A percentile compares a stretch with the other conserved stretches of the same genome.
phyloP scores from a whole-genome alignment of 2,113 vertebrate species.

The Siniperca chuatsi region DNA sequence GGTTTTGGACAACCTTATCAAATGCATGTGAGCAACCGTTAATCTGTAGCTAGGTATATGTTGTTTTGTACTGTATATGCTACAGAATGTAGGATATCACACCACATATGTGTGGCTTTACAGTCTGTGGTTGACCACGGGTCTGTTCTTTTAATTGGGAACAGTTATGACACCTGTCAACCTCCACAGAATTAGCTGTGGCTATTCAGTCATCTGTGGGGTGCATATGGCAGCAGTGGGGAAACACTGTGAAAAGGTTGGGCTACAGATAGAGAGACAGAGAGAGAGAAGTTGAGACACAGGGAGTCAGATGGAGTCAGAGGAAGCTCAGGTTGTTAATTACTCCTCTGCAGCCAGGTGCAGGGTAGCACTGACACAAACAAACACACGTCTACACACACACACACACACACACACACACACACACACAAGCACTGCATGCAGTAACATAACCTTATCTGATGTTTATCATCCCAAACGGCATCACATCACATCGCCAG shows the following conservation, averaged over 20 bases:
- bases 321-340: constrained; percentile 73
- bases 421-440: not conserved
- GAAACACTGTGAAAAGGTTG: constrained; percentile 29
- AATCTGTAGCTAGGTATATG: constrained; percentile 4
- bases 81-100: not conserved
- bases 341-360: constrained; percentile 68
- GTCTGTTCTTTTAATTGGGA: constrained; percentile 68
- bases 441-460: constrained; percentile 41
- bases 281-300: constrained; percentile 38
- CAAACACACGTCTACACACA: constrained; percentile 17
- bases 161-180: constrained; percentile 64
- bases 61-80: not conserved
- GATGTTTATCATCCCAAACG: constrained; percentile 63
- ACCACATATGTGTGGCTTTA: not conserved
- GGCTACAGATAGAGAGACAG: constrained; percentile 6
- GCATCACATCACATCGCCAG: constrained; percentile 49
- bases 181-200: constrained; percentile 9
- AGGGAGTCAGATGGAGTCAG: constrained; percentile 29
- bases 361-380: constrained; percentile 52
- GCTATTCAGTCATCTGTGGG: constrained; percentile 10
- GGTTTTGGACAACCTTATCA: constrained; percentile 31
- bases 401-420: constrained; percentile 14
- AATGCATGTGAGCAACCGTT: constrained; percentile 9
- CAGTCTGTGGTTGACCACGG: constrained; percentile 36
- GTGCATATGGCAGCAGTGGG: not conserved